Conservation (phyloP, 2,888 invertebrate genomes). For the Oasisia sp. region DNA sequence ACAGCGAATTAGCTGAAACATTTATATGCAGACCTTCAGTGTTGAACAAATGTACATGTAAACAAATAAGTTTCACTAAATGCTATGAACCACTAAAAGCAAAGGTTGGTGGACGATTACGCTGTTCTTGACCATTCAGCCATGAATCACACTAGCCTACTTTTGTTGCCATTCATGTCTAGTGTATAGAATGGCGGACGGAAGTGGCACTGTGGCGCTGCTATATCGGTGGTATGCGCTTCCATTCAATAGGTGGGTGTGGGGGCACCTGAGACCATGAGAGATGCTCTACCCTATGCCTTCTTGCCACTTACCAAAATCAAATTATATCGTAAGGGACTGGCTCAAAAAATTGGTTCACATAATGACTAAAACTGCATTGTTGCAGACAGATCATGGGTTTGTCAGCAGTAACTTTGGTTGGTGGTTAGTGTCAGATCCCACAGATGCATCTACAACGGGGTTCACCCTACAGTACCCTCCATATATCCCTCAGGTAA, state of each 20-base stretch:
- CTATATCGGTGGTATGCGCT: background rate
- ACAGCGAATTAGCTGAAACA: background rate
- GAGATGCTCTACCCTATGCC: background rate
- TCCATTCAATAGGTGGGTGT: background rate
- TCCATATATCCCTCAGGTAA: too few relatives aligned
- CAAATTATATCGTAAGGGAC: background rate
- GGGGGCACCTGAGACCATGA: background rate
- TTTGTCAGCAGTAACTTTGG: too few relatives aligned
- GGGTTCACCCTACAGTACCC: too few relatives aligned
- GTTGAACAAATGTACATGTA: background rate
- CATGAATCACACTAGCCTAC: constrained; percentile 1
- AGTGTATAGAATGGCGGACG: background rate
- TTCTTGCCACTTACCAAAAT: background rate
- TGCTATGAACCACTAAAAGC: background rate
- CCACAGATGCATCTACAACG: too few relatives aligned
- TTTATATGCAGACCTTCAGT: background rate
- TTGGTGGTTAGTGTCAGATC: too few relatives aligned
- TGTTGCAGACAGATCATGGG: too few relatives aligned
- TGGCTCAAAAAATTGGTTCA: background rate
- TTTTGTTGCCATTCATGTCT: background rate
- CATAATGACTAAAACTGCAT: too few relatives aligned
- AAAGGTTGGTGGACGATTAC: background rate
- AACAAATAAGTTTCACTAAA: background rate
- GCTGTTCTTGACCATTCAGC: background rate
- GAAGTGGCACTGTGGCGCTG: background rate